Evolutionary conservation across 2,113 vertebrate genomes (phyloP).

Genomic region (Cochlearius cochlearius): DNA sequence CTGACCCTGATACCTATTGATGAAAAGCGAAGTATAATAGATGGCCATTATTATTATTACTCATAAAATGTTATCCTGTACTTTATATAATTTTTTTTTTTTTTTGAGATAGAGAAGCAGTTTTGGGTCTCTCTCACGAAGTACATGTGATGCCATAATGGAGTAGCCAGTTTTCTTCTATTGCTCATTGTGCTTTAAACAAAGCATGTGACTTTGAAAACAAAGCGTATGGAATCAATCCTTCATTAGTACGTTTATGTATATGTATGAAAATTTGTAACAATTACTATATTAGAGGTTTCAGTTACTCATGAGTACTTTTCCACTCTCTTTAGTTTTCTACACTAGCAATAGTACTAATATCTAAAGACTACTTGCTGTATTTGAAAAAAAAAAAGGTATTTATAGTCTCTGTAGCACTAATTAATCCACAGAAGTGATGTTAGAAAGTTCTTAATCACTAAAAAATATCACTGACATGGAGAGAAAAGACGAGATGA

Average conservation of each 20-base stretch:
- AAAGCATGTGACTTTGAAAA: not conserved
- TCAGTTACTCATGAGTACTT: not conserved
- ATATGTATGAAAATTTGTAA: not conserved
- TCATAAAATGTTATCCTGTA: not conserved
- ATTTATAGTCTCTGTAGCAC: not conserved
- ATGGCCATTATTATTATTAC: not conserved
- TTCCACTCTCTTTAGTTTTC: not conserved
- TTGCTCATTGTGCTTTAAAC: not conserved
- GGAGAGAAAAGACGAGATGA: not conserved
- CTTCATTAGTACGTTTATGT: not conserved
- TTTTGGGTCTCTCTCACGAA: not conserved
- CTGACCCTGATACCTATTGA: not conserved
- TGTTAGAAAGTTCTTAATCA: not conserved
- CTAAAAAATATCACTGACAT: not conserved
- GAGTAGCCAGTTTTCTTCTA: not conserved
- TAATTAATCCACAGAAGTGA: not conserved
- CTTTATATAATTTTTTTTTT: not conserved
- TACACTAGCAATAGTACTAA: not conserved
- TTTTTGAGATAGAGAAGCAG: not conserved
- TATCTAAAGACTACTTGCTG: not conserved
- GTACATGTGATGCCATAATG: not conserved
- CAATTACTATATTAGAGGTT: not conserved
- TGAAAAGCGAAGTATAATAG: not conserved
- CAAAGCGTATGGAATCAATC: not conserved
- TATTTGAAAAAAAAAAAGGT: not conserved